These are phyloP conservation scores for Achlya flavicornis DNA, from an alignment of 2,888 invertebrate genomes.

Conservation along the genomic window DNA sequence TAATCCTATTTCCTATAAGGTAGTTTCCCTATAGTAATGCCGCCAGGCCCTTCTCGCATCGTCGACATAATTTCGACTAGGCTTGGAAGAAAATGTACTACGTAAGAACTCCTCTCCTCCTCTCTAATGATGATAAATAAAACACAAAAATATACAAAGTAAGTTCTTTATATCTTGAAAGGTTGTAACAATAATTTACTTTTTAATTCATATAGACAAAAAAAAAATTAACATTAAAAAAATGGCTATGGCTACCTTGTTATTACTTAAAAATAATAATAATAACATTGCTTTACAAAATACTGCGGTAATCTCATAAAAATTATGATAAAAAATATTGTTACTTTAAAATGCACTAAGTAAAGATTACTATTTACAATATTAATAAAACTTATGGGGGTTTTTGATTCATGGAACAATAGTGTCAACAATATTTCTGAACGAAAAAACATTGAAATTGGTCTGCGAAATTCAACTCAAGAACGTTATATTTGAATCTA, in stretches of 20 bases:
- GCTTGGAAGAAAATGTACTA: no score
- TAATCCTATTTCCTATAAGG: no score
- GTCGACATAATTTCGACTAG: no score
- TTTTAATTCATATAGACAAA: constrained; percentile 69
- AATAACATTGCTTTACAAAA: constrained; percentile 53
- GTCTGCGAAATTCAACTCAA: neutral
- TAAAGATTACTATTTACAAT: constrained; percentile 17
- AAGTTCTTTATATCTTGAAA: constrained; percentile 79
- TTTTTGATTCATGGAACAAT: neutral
- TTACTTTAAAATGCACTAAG: constrained; percentile 19
- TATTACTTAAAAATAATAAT: constrained; percentile 48
- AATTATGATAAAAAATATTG: constrained; percentile 12
- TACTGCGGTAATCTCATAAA: constrained; percentile 65
- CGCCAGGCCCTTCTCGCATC: no score
- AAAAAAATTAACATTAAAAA: constrained; percentile 63
- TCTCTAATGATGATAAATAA: constrained; percentile 38
- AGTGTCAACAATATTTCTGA: neutral
- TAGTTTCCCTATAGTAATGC: no score
- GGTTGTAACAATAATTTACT: constrained; percentile 80
- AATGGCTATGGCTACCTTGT: constrained; percentile 70
- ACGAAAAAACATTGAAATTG: neutral
- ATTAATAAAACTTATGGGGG: neutral
- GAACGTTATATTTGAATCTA: neutral
- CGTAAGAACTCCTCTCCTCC: no score
- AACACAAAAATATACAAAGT: constrained; percentile 64